phyloP scores from a whole-genome alignment of 2,888 invertebrate genomes.

The Sthenelais limicola region DNA sequence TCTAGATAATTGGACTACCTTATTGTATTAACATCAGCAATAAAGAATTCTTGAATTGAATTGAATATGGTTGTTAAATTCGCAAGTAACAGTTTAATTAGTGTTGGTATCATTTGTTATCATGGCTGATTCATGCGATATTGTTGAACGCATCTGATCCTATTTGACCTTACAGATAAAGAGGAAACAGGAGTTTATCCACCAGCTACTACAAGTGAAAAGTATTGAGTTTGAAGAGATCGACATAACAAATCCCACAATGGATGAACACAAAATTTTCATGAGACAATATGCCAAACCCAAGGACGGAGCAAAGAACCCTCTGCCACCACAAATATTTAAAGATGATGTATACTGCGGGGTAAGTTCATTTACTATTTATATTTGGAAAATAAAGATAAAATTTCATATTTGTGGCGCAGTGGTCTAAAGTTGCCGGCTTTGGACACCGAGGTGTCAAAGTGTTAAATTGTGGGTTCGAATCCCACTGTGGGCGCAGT shows the following conservation, averaged over 20 bases:
- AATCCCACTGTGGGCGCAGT: background rate
- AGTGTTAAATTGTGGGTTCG: background rate
- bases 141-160: too few species aligned
- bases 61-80: too few species aligned
- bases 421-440: too few species aligned
- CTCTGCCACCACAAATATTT: slow-evolving; percentile 91
- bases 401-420: too few species aligned
- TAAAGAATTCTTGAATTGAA: too few species aligned
- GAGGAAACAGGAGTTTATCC: slow-evolving; percentile 93
- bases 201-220: slow-evolving; percentile 93
- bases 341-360: slow-evolving; percentile 91
- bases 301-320: slow-evolving; percentile 55
- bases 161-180: slow-evolving; percentile 83
- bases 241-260: slow-evolving; percentile 95
- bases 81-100: too few species aligned
- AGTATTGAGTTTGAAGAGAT: slow-evolving; percentile 89
- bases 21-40: too few species aligned
- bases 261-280: slow-evolving; percentile 89
- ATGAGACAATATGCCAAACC: slow-evolving; percentile 85
- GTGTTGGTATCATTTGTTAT: too few species aligned
- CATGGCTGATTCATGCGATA: too few species aligned
- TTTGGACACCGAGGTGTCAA: too few species aligned
- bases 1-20: too few species aligned
- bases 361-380: slow-evolving; percentile 76
- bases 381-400: background rate